A percentile compares a stretch with the other conserved stretches of the same genome.
Evolutionary conservation across 2,113 vertebrate genomes (phyloP).

Genomic region (Equus quagga): DNA sequence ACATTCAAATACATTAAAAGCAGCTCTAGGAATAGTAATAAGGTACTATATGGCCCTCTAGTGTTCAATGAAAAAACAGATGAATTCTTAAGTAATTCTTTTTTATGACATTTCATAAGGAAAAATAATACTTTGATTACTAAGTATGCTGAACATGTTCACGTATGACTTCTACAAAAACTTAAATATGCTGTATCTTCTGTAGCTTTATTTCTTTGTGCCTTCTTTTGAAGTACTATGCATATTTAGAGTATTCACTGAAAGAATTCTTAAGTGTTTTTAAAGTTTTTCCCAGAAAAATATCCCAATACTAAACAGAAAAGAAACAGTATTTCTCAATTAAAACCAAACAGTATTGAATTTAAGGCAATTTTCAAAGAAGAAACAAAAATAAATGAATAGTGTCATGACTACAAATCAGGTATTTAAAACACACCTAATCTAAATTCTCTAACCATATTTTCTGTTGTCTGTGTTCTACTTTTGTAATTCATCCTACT

Average conservation of each 20-base stretch:
- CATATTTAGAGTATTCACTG: not conserved
- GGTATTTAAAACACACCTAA: not conserved
- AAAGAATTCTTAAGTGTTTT: conserved; percentile 51
- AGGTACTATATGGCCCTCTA: conserved; percentile 83
- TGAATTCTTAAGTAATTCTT: conserved; percentile 32
- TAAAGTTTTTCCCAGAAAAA: not conserved
- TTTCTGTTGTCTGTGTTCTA: conserved; percentile 45
- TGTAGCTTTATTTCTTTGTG: not conserved
- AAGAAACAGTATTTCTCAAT: not conserved
- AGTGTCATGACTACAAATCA: not conserved
- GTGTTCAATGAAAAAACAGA: conserved; percentile 76
- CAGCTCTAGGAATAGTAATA: not conserved
- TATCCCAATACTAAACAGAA: not conserved
- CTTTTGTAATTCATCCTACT: not conserved
- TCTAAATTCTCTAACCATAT: not conserved
- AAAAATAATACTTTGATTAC: conserved; percentile 37
- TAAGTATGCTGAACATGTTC: not conserved
- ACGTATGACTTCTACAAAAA: conserved; percentile 15
- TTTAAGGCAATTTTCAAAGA: conserved; percentile 17
- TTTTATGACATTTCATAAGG: not conserved
- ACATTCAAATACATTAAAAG: fast-evolving
- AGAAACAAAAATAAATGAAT: not conserved
- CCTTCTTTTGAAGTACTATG: conserved; percentile 31
- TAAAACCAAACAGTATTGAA: conserved; percentile 26
- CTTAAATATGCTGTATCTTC: not conserved